These are phyloP conservation scores for Amia ocellicauda DNA, from an alignment of 2,113 vertebrate genomes.

Conservation along the genomic window DNA sequence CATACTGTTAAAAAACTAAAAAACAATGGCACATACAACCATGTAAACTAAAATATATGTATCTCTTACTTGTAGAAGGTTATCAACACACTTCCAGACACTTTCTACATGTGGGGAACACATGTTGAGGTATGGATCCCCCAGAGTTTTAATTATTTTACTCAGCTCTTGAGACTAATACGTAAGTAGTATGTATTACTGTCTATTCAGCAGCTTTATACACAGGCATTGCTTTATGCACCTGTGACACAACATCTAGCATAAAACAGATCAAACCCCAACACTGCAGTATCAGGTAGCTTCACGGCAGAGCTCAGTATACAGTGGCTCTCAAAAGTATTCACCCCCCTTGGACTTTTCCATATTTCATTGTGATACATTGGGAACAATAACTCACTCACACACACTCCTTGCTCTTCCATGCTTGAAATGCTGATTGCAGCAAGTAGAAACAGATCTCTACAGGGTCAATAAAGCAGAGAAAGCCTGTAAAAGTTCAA, in stretches of 20 bases:
- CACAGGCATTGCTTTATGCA: constrained; percentile 28
- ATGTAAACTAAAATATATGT: background rate
- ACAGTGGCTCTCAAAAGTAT: too few relatives aligned
- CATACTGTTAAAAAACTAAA: constrained; percentile 13
- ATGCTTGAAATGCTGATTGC: constrained; percentile 8
- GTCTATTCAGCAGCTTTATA: constrained; percentile 32
- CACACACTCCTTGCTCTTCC: background rate
- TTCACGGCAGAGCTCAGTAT: constrained; percentile 12
- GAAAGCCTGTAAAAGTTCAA: background rate
- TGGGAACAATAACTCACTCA: background rate
- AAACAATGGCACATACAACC: background rate
- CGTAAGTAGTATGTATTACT: too few relatives aligned
- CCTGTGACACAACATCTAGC: constrained; percentile 33
- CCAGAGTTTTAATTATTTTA: too few relatives aligned
- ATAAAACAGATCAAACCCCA: constrained; percentile 41
- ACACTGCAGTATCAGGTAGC: constrained; percentile 38
- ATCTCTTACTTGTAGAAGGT: background rate
- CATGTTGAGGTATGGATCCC: too few relatives aligned
- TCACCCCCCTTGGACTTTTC: too few relatives aligned
- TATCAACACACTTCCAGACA: too few relatives aligned
- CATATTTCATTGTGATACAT: too few relatives aligned
- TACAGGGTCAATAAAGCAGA: background rate
- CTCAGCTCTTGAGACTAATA: too few relatives aligned
- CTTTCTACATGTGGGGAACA: too few relatives aligned
- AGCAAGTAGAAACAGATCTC: background rate